These are phyloP conservation scores for Eurytemora carolleeae DNA, from an alignment of 1,140 invertebrate genomes.

Conservation along the genomic window DNA sequence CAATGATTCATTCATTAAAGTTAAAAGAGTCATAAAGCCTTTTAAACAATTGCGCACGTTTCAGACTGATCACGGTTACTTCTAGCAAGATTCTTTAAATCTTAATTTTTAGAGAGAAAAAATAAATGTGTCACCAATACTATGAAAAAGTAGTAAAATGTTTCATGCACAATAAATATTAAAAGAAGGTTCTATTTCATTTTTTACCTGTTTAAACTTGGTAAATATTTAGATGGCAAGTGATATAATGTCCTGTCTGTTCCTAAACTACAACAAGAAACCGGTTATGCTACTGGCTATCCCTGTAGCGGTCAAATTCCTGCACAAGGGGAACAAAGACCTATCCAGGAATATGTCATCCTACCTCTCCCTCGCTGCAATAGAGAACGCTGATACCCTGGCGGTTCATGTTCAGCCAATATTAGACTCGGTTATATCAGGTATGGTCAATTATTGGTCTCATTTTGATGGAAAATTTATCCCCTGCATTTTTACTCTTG, in stretches of 20 bases:
- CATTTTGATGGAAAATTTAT: background rate
- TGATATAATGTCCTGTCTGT: constrained; percentile 62
- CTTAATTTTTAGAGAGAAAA: too few relatives aligned
- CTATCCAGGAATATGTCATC: constrained; percentile 68
- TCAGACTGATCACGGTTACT: too few relatives aligned
- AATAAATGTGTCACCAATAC: too few relatives aligned
- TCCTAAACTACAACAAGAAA: constrained; percentile 65
- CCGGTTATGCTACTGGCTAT: constrained; percentile 68
- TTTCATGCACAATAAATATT: too few relatives aligned
- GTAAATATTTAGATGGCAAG: constrained; percentile 43
- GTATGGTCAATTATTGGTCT: constrained; percentile 29
- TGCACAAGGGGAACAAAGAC: constrained; percentile 70
- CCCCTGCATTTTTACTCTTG: background rate
- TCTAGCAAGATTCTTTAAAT: too few relatives aligned
- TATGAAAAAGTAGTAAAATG: too few relatives aligned
- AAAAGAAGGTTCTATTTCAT: too few relatives aligned
- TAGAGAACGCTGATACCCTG: constrained; percentile 62
- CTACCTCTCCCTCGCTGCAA: constrained; percentile 74
- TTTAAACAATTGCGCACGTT: too few relatives aligned
- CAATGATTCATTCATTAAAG: too few relatives aligned
- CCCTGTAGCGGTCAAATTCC: constrained; percentile 70
- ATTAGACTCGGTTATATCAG: constrained; percentile 65
- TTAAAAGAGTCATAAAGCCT: too few relatives aligned
- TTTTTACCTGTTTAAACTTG: too few relatives aligned
- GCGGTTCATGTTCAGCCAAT: constrained; percentile 68